Conservation (phyloP, 1,140 invertebrate genomes). For the Drosophila micromelanica region DNA sequence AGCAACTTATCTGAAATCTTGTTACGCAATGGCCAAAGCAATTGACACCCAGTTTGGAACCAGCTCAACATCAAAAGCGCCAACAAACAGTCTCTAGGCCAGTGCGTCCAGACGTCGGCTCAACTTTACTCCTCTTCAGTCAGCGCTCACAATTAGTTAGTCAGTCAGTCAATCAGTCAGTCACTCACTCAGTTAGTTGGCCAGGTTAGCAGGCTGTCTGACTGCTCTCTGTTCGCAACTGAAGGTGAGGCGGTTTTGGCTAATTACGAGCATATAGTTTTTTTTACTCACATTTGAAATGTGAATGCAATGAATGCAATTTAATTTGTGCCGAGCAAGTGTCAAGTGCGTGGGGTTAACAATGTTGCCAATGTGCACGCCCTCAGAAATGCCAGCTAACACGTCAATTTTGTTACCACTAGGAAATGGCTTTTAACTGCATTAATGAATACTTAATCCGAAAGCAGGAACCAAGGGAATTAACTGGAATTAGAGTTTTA, state of each 20-base stretch:
- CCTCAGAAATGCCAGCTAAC: conserved; percentile 16
- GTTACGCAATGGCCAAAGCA: conserved; percentile 26
- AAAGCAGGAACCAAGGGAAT: neutral
- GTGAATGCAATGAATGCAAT: conserved; percentile 16
- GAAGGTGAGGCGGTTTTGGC: conserved; percentile 42
- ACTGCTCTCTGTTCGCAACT: neutral
- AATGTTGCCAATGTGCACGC: conserved; percentile 16
- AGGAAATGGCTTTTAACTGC: conserved; percentile 20
- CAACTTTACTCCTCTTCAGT: neutral
- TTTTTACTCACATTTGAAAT: conserved; percentile 13
- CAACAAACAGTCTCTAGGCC: too few species aligned
- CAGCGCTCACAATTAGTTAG: neutral
- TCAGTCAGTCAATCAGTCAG: conserved; percentile 3
- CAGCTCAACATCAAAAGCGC: too few species aligned
- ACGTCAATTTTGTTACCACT: conserved; percentile 2
- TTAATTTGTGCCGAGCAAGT: conserved; percentile 17
- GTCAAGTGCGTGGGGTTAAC: conserved; percentile 34
- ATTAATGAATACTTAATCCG: neutral
- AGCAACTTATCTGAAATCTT: conserved; percentile 17
- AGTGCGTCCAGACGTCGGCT: too few species aligned
- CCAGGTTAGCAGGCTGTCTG: conserved; percentile 13
- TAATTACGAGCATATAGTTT: conserved; percentile 19
- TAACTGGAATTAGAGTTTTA: too few species aligned
- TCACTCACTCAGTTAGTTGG: neutral
- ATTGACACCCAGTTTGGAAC: conserved; percentile 14